These are phyloP conservation scores for Rotaria magnacalcarata DNA, from an alignment of 2,888 invertebrate genomes.

Conservation along the genomic window DNA sequence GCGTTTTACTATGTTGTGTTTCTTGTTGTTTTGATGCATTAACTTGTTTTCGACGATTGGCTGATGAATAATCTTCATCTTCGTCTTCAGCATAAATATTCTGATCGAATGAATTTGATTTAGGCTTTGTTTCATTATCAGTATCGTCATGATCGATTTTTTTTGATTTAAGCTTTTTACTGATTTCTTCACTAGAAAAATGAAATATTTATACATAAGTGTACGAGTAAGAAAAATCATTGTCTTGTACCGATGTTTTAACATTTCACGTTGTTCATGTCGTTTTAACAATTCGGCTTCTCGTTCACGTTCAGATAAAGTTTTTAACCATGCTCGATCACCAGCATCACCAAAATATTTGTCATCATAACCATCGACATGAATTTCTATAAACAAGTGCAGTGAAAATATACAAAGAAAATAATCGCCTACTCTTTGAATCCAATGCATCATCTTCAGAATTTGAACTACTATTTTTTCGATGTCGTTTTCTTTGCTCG, in stretches of 20 bases:
- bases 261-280: conserved; percentile 79
- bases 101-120: conserved; percentile 65
- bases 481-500: background rate
- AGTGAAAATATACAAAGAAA: background rate
- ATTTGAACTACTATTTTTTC: background rate
- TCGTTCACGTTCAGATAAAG: conserved; percentile 89
- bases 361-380: conserved; percentile 84
- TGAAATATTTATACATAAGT: background rate
- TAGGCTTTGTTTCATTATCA: conserved; percentile 53
- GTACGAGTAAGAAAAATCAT: background rate
- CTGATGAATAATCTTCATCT: conserved; percentile 63
- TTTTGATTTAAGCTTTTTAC: conserved; percentile 50
- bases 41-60: conserved; percentile 13
- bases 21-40: conserved; percentile 44
- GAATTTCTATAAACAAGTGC: background rate
- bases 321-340: conserved; percentile 79
- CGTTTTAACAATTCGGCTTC: conserved; percentile 95
- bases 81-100: conserved; percentile 78
- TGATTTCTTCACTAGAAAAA: conserved; percentile 70
- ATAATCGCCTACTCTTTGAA: background rate
- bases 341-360: conserved; percentile 93
- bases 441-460: background rate
- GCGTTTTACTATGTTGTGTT: conserved; percentile 40
- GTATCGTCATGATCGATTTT: conserved; percentile 65
- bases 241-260: background rate